These are phyloP conservation scores for Paramormyrops hopkinsi DNA, from an alignment of 2,797 vertebrate genomes.

Conservation along the genomic window DNA sequence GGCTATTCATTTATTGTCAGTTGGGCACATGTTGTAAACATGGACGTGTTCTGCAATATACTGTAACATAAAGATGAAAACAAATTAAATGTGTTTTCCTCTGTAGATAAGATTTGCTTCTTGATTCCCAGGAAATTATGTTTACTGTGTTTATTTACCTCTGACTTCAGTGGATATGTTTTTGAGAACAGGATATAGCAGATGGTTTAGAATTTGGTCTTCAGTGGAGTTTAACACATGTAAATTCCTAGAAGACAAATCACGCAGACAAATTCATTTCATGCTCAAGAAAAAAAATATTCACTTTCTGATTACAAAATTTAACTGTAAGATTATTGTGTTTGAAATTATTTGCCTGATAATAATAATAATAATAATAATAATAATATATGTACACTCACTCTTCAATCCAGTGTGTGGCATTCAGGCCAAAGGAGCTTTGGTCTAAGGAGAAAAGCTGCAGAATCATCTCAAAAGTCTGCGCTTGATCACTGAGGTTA, in stretches of 20 bases:
- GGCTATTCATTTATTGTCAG: not conserved
- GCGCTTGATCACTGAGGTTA: constrained; percentile 29
- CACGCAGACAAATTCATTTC: not conserved
- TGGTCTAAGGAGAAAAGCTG: constrained; percentile 20
- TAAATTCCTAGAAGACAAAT: constrained; percentile 43
- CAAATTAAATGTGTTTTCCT: not conserved
- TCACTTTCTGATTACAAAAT: constrained; percentile 22
- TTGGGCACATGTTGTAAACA: not conserved
- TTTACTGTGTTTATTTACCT: not conserved
- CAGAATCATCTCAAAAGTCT: constrained; percentile 30
- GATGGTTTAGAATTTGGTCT: not conserved
- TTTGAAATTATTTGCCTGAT: not conserved
- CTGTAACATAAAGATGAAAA: not conserved
- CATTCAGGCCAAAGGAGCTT: constrained; percentile 26
- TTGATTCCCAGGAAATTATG: not conserved
- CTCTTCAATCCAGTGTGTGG: constrained; percentile 41
- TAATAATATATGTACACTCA: constrained; percentile 28
- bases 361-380: not conserved
- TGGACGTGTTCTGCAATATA: not conserved
- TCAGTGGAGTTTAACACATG: constrained; percentile 37
- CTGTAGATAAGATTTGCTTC: not conserved
- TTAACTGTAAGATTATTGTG: not conserved
- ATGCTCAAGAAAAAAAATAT: constrained; percentile 14
- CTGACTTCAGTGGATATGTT: not conserved
- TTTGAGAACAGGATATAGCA: not conserved